A percentile compares a stretch with the other conserved stretches of the same genome.
Conservation (phyloP, 2,888 invertebrate species). For the Ceraclea dissimilis region DNA sequence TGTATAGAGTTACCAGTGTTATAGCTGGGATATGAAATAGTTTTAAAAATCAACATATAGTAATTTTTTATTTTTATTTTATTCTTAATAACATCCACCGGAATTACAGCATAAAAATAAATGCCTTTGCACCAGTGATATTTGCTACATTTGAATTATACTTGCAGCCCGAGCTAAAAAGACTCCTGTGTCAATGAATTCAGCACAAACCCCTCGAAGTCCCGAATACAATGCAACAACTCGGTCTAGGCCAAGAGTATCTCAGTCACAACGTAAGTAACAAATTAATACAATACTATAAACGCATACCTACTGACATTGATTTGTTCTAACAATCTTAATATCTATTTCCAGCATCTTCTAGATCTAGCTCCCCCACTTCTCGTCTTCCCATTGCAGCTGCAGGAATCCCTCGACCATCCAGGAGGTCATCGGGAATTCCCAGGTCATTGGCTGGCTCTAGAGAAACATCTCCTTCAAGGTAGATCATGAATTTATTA, state of each 20-base stretch:
- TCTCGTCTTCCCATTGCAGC: slow-evolving; percentile 69
- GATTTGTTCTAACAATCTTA: too few relatives aligned
- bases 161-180: slow-evolving; percentile 58
- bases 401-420: slow-evolving; percentile 50
- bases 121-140: too few relatives aligned
- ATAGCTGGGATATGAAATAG: too few relatives aligned
- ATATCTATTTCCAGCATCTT: slow-evolving; percentile 61
- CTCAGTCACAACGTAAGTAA: slow-evolving; percentile 86
- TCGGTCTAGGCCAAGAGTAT: slow-evolving; percentile 68
- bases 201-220: slow-evolving; percentile 40
- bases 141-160: too few relatives aligned
- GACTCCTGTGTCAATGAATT: slow-evolving; percentile 36
- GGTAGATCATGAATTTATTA: too few relatives aligned
- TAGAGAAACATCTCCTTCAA: slow-evolving; percentile 58
- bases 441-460: slow-evolving; percentile 62
- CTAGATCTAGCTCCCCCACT: slow-evolving; percentile 89
- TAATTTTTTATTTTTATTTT: too few relatives aligned
- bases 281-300: background rate
- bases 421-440: slow-evolving; percentile 46
- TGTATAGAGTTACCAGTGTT: too few relatives aligned
- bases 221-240: slow-evolving; percentile 57
- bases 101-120: too few relatives aligned
- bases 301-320: too few relatives aligned
- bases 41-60: too few relatives aligned
- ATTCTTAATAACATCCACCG: too few relatives aligned